A percentile compares a stretch with the other conserved stretches of the same genome.
These are phyloP conservation scores for Corapipo altera DNA, from an alignment of 2,113 vertebrate genomes.

Conservation along the genomic window DNA sequence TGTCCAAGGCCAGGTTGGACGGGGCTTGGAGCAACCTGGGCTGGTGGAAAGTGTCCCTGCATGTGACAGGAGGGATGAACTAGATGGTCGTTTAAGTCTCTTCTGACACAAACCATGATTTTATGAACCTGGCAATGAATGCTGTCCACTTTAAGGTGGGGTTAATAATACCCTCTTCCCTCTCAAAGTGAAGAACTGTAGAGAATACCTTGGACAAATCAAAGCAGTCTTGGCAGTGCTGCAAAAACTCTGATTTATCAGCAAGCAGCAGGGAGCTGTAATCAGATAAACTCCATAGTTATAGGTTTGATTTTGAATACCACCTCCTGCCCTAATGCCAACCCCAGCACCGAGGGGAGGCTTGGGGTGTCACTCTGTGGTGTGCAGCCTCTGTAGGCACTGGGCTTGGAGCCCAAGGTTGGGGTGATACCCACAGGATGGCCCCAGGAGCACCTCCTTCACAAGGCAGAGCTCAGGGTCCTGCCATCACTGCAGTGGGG, in stretches of 20 bases:
- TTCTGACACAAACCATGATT: not conserved
- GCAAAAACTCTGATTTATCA: not conserved
- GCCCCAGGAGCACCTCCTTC: not conserved
- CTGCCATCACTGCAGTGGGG: fast-evolving
- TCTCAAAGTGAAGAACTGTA: not conserved
- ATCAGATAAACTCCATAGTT: not conserved
- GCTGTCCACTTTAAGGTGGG: not conserved
- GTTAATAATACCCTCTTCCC: not conserved
- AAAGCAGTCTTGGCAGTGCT: not conserved
- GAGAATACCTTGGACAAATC: not conserved
- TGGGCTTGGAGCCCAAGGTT: fast-evolving
- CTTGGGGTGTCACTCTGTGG: not conserved
- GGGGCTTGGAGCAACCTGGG: not conserved
- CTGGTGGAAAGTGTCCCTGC: not conserved
- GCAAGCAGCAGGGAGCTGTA: not conserved
- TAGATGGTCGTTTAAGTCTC: fast-evolving
- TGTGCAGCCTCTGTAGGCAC: not conserved
- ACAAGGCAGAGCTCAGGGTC: not conserved
- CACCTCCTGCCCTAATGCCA: not conserved
- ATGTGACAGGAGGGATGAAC: not conserved
- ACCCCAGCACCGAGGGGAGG: fast-evolving
- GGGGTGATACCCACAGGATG: fast-evolving
- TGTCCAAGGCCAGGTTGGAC: not conserved
- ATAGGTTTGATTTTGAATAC: not conserved
- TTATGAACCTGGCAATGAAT: not conserved